These are phyloP conservation scores for Pollimyrus isidori DNA, from an alignment of 2,113 vertebrate genomes.

Conservation along the genomic window DNA sequence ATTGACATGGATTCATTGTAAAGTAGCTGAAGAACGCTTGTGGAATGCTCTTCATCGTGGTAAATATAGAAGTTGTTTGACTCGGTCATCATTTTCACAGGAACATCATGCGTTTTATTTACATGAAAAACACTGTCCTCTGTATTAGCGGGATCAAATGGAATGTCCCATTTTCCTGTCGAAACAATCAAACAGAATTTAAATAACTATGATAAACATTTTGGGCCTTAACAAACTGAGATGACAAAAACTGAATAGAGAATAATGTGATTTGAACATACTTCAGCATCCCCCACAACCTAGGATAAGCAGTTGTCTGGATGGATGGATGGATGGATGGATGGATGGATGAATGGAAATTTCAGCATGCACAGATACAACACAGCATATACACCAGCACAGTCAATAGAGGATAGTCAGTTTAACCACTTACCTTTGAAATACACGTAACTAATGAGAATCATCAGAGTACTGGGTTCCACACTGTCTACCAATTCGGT, in stretches of 20 bases:
- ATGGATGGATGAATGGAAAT: neutral
- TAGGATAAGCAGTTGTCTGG: neutral
- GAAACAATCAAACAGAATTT: neutral
- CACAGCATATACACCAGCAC: neutral
- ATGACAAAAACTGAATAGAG: neutral
- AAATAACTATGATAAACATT: neutral
- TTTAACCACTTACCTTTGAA: slow-evolving; percentile 53
- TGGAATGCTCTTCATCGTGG: slow-evolving; percentile 57
- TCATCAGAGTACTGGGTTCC: slow-evolving; percentile 44
- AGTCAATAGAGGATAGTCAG: neutral
- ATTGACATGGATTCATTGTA: slow-evolving; percentile 58
- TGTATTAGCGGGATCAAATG: slow-evolving; percentile 44
- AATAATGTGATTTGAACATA: neutral
- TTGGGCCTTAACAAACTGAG: neutral
- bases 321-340: neutral
- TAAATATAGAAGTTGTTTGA: slow-evolving; percentile 22
- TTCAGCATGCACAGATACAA: neutral
- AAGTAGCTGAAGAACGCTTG: slow-evolving; percentile 60
- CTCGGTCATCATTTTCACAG: slow-evolving; percentile 61
- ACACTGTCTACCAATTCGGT: slow-evolving; percentile 41
- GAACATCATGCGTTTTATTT: slow-evolving; percentile 47
- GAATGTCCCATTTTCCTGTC: slow-evolving; percentile 57
- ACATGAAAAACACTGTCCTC: slow-evolving; percentile 41
- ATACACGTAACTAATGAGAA: slow-evolving; percentile 59
- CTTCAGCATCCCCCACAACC: neutral